A percentile compares a stretch with the other conserved stretches of the same genome.
Evolutionary conservation across 2,888 invertebrate genomes (phyloP).

Genomic region (Hemistola chrysoprasaria): DNA sequence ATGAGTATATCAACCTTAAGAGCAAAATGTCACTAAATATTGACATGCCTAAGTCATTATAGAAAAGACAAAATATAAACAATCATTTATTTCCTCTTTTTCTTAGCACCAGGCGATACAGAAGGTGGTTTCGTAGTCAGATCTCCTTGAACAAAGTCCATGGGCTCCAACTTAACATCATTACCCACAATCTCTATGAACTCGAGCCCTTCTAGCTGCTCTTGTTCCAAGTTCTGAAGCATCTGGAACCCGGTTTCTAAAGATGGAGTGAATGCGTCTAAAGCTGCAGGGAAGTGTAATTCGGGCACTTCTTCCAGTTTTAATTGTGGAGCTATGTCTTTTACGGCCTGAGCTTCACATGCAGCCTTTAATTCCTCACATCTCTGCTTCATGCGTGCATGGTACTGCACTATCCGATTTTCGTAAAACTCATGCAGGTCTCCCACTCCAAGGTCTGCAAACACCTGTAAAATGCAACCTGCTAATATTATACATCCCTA

Average conservation of each 20-base stretch:
- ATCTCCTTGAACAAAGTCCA: conserved; percentile 69
- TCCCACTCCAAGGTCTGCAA: conserved; percentile 68
- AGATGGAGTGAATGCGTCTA: conserved; percentile 80
- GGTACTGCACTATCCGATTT: conserved; percentile 63
- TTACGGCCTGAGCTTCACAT: conserved; percentile 60
- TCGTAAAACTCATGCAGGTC: conserved; percentile 71
- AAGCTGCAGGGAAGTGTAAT: conserved; percentile 76
- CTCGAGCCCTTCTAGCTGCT: conserved; percentile 72
- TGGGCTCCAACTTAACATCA: conserved; percentile 69
- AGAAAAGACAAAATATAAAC: conserved; percentile 6
- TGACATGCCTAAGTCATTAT: background rate
- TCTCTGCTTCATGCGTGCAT: conserved; percentile 57
- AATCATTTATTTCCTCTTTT: conserved; percentile 63
- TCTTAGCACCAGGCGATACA: conserved; percentile 67
- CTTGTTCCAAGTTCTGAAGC: conserved; percentile 84
- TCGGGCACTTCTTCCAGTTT: conserved; percentile 79
- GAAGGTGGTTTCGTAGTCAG: conserved; percentile 51
- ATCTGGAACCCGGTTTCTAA: conserved; percentile 85
- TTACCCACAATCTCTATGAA: conserved; percentile 66
- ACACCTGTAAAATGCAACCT: too few species aligned
- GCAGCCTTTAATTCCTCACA: conserved; percentile 55
- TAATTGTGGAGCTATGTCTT: conserved; percentile 61
- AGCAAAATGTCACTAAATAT: too few species aligned
- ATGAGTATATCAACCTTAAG: too few species aligned
- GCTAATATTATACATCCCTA: too few species aligned